Percentiles rank a stretch among this genome's conserved stretches.
Conservation (phyloP, 2,113 vertebrate species). For the Mirza zaza region DNA sequence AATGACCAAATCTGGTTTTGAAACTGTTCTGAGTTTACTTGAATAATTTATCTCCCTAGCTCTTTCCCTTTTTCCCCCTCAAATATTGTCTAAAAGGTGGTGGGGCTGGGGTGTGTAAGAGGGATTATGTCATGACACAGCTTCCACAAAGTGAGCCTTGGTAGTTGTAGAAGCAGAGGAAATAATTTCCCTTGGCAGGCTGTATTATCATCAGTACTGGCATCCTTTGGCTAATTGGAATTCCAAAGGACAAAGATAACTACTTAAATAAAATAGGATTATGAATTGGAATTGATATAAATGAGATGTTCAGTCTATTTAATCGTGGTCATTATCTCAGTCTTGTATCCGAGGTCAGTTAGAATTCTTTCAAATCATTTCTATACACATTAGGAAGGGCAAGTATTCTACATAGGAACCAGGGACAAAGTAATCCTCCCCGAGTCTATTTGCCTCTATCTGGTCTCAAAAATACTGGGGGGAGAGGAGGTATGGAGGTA, state of each 20-base stretch:
- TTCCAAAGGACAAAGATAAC: constrained; percentile 67
- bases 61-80: not conserved
- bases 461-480: constrained; percentile 18
- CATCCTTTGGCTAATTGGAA: constrained; percentile 61
- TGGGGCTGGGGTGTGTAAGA: not conserved
- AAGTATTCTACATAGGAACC: not conserved
- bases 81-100: not conserved
- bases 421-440: not conserved
- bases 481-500: not conserved
- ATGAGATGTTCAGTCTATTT: constrained; percentile 43
- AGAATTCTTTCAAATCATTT: constrained; percentile 61
- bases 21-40: constrained; percentile 36
- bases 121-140: not conserved
- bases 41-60: not conserved
- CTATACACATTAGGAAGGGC: not conserved
- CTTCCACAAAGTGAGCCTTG: constrained; percentile 29
- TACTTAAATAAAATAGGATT: constrained; percentile 67
- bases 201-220: constrained; percentile 24
- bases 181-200: constrained; percentile 47
- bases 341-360: constrained; percentile 35
- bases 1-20: constrained; percentile 38
- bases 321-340: constrained; percentile 54
- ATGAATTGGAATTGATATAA: constrained; percentile 63
- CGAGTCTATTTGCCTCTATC: not conserved
- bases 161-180: not conserved